phyloP scores from a whole-genome alignment of 2,113 vertebrate genomes.

The Tamias sibiricus region DNA sequence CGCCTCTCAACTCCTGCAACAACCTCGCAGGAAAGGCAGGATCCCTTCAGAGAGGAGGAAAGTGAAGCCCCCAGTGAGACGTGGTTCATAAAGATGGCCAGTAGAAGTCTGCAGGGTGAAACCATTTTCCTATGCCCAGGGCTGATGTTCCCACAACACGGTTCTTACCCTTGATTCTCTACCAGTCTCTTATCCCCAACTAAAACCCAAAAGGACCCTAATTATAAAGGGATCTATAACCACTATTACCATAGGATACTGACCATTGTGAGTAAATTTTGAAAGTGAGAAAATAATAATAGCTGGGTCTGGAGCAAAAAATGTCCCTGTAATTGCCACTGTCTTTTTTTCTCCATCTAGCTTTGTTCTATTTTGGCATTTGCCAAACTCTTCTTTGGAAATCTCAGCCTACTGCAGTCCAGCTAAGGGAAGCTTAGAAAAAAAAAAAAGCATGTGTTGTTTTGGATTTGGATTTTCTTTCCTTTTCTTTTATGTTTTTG shows the following conservation, averaged over 20 bases:
- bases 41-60: not conserved
- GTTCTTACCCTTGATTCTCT: not conserved
- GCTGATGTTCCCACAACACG: accelerated
- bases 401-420: not conserved
- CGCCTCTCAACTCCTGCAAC: not conserved
- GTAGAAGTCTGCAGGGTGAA: too few species aligned
- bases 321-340: too few species aligned
- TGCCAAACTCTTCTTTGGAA: not conserved
- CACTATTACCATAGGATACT: not conserved
- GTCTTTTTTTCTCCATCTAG: not conserved
- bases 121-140: not conserved
- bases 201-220: not conserved
- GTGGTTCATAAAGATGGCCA: accelerated
- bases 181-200: too few species aligned
- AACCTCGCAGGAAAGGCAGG: too few species aligned
- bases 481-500: not conserved
- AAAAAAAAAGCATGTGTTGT: not conserved
- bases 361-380: not conserved
- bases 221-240: not conserved
- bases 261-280: not conserved
- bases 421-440: not conserved
- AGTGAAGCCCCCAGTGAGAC: not conserved
- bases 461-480: not conserved
- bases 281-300: not conserved
- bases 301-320: too few species aligned